phyloP scores from a whole-genome alignment of 2,888 invertebrate genomes.

The Scaptomyza flava region DNA sequence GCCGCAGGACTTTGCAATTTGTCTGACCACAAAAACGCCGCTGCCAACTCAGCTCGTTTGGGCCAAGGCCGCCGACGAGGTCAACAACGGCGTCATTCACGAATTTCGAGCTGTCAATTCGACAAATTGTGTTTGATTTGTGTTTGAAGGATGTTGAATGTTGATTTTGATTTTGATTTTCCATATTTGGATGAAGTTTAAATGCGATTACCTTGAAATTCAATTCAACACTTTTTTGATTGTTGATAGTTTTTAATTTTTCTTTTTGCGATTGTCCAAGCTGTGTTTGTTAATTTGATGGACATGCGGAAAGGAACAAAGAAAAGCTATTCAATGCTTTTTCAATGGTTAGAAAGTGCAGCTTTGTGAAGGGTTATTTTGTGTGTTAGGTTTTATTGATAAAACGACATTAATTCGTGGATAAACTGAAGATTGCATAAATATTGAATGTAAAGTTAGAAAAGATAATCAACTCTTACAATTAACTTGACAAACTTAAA shows the following conservation, averaged over 20 bases:
- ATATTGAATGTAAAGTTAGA: too few relatives aligned
- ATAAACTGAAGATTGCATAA: too few relatives aligned
- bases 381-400: too few relatives aligned
- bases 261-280: not conserved
- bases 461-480: too few relatives aligned
- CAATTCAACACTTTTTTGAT: not conserved
- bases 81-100: slow-evolving; percentile 10
- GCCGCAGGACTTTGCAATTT: slow-evolving; percentile 55
- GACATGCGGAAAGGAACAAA: too few relatives aligned
- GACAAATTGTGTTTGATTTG: slow-evolving; percentile 26
- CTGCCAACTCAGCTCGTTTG: slow-evolving; percentile 5
- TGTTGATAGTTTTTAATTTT: not conserved
- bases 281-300: not conserved
- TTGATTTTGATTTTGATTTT: slow-evolving; percentile 20
- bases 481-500: too few relatives aligned
- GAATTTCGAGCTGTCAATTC: slow-evolving; percentile 28
- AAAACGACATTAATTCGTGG: too few relatives aligned
- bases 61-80: not conserved
- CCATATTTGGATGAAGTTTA: slow-evolving; percentile 19
- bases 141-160: slow-evolving; percentile 12
- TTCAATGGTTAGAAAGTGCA: too few relatives aligned
- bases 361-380: too few relatives aligned
- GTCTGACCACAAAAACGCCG: slow-evolving; percentile 62
- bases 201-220: slow-evolving; percentile 3
- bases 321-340: too few relatives aligned